Evolutionary conservation across 30 jellyfish, hydroid and myxozoan genomes (phyloP).

Genomic region (Cassiopea andromeda): DNA sequence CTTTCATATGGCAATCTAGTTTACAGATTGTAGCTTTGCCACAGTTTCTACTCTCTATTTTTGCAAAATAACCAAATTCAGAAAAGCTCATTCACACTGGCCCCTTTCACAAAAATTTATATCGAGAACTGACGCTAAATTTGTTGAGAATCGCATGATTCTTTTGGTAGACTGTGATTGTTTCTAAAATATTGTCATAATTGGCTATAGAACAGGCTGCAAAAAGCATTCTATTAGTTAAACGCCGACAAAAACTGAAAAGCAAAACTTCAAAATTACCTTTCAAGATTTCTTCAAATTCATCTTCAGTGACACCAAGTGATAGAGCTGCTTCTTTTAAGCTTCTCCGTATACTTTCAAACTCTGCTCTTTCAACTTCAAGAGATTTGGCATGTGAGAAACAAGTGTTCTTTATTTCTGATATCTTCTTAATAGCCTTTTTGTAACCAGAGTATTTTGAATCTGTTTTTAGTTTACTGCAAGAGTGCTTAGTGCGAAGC

Average conservation of each 20-base stretch:
- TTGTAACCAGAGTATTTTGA: background rate
- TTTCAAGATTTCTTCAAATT: conserved; percentile 6
- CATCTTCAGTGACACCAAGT: conserved; percentile 12
- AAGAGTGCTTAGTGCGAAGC: background rate
- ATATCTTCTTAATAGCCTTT: background rate
- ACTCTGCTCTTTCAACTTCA: conserved; percentile 5
- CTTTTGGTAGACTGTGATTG: background rate
- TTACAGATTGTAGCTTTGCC: too few relatives aligned
- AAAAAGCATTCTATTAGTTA: background rate
- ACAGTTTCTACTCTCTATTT: too few relatives aligned
- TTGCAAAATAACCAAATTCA: too few relatives aligned
- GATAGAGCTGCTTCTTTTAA: background rate
- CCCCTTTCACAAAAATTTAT: too few relatives aligned
- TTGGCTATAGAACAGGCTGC: background rate
- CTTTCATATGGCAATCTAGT: too few relatives aligned
- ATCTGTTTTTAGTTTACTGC: background rate
- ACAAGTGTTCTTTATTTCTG: conserved; percentile 5
- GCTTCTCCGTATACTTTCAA: background rate
- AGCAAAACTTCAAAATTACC: background rate
- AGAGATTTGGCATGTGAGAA: conserved; percentile 1
- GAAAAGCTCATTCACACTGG: too few relatives aligned
- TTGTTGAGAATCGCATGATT: too few relatives aligned
- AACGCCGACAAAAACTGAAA: background rate
- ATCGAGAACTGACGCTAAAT: background rate
- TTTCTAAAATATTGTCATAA: background rate